Percentiles rank a stretch among this genome's conserved stretches.
These are phyloP conservation scores for Actenoides lindsayi DNA, from an alignment of 2,113 vertebrate genomes.

Conservation along the genomic window DNA sequence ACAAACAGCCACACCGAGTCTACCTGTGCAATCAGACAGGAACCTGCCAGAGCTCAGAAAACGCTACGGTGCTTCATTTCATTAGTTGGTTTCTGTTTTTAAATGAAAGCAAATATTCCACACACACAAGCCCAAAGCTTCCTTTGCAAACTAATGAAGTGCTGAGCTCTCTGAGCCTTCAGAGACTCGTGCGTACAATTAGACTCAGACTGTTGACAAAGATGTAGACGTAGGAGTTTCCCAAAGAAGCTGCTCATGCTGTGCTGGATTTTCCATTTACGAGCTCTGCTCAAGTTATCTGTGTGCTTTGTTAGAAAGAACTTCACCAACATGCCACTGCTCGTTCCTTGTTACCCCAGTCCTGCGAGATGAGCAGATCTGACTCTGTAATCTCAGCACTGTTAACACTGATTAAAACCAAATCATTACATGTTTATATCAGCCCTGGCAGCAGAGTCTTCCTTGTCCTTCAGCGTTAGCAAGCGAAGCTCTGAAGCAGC, in stretches of 20 bases:
- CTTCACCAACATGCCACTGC: neutral
- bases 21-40: neutral
- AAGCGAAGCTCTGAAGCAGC: neutral
- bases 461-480: conserved; percentile 54
- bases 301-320: neutral
- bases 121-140: neutral
- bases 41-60: neutral
- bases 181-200: neutral
- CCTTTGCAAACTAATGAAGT: neutral
- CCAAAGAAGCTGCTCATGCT: neutral
- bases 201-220: neutral
- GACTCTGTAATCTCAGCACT: conserved; percentile 58
- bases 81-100: neutral
- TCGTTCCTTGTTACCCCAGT: neutral
- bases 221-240: neutral
- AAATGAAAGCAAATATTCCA: neutral
- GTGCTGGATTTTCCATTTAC: neutral
- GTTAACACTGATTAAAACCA: conserved; percentile 55
- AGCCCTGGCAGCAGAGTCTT: conserved; percentile 15
- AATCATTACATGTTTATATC: conserved; percentile 51
- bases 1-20: neutral
- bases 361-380: neutral
- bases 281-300: neutral
- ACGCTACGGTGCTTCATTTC: neutral
- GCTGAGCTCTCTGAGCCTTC: neutral